A percentile compares a stretch with the other conserved stretches of the same genome.
Conservation (phyloP, 1,140 invertebrate genomes). For the Magallana angulata region DNA sequence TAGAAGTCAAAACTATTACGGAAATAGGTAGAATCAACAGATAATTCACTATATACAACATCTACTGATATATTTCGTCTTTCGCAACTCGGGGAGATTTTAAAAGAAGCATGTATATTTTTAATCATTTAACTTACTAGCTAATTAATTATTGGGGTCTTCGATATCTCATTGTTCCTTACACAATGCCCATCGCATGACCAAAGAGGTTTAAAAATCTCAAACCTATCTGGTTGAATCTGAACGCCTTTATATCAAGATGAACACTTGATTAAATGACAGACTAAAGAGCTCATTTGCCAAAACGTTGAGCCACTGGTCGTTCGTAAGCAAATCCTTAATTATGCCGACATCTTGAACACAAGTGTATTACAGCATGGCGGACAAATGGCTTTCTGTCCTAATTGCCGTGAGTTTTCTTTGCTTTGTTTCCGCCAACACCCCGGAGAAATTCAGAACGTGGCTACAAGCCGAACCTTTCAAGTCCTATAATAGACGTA, state of each 20-base stretch:
- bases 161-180: too few relatives aligned
- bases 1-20: too few relatives aligned
- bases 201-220: neutral
- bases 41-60: too few relatives aligned
- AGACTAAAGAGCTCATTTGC: neutral
- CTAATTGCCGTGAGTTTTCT: neutral
- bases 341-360: neutral
- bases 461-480: constrained; percentile 33
- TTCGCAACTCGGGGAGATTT: too few relatives aligned
- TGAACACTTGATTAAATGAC: constrained; percentile 12
- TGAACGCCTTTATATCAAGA: constrained; percentile 9
- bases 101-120: too few relatives aligned
- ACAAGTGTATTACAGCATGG: neutral
- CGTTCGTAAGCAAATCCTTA: neutral
- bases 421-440: neutral
- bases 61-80: too few relatives aligned
- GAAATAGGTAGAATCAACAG: too few relatives aligned
- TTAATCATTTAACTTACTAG: too few relatives aligned
- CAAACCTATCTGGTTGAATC: neutral
- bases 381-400: neutral
- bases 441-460: constrained; percentile 23
- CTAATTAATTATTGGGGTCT: too few relatives aligned
- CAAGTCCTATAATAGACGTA: constrained; percentile 45
- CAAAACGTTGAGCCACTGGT: neutral
- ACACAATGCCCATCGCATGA: too few relatives aligned